A percentile compares a stretch with the other conserved stretches of the same genome.
Evolutionary conservation across 2,888 invertebrate genomes (phyloP).

Genomic region (Plagodis dolabraria): DNA sequence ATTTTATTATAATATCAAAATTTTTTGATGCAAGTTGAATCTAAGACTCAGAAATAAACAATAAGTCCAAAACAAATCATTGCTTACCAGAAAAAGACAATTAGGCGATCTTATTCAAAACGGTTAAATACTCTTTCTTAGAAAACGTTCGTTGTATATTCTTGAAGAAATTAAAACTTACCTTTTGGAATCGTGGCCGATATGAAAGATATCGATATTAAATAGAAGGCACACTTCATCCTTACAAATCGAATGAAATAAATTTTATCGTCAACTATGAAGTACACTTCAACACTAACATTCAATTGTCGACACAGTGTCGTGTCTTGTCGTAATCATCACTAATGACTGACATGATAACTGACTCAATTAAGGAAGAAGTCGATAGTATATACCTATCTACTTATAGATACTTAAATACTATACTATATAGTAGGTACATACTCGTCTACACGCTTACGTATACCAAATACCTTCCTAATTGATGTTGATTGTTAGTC

Average conservation of each 20-base stretch:
- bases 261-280: background rate
- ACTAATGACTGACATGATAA: constrained; percentile 3
- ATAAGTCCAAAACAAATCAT: no score
- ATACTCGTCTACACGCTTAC: no score
- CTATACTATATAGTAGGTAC: no score
- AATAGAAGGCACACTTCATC: constrained; percentile 18
- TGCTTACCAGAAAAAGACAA: no score
- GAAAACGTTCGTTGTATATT: no score
- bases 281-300: constrained; percentile 7
- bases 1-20: background rate
- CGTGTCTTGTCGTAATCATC: constrained; percentile 13
- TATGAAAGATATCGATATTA: constrained; percentile 3
- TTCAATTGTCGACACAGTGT: constrained; percentile 11
- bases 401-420: no score
- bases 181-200: constrained; percentile 19
- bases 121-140: no score
- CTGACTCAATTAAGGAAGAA: constrained; percentile 11
- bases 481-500: constrained; percentile 23
- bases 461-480: constrained; percentile 27
- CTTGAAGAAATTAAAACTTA: background rate
- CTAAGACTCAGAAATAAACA: no score
- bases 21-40: no score
- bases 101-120: no score
- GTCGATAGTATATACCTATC: no score
- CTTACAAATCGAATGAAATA: background rate